Percentiles rank a stretch among this genome's conserved stretches.
These are phyloP conservation scores for Callyntrura sp. DNA, from an alignment of 2,888 invertebrate genomes.

Conservation along the genomic window DNA sequence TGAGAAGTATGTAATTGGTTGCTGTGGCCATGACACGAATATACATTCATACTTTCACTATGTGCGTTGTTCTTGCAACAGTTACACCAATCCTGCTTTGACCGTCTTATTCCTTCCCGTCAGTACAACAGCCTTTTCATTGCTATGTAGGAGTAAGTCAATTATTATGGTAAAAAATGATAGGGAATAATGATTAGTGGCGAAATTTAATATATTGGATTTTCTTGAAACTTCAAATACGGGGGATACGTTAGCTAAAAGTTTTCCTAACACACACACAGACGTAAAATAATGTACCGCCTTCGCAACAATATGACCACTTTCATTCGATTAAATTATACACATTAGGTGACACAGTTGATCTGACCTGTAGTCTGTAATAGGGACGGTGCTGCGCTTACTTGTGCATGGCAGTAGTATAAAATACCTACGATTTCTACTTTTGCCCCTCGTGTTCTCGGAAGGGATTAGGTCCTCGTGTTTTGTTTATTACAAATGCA, in stretches of 20 bases:
- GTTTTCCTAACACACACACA: no score
- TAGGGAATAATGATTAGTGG: not conserved
- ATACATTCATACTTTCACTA: constrained; percentile 45
- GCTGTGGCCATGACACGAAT: constrained; percentile 38
- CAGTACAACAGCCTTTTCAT: not conserved
- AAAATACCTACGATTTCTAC: no score
- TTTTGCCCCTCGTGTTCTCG: no score
- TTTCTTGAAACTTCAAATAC: constrained; percentile 8
- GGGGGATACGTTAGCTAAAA: no score
- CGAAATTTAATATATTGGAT: constrained; percentile 12
- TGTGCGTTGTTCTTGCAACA: constrained; percentile 25
- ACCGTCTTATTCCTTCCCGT: not conserved
- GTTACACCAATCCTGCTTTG: not conserved
- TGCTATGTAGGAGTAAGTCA: not conserved
- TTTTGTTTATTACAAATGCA: not conserved
- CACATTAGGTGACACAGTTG: no score
- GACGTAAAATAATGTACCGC: no score
- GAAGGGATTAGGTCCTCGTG: no score
- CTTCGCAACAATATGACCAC: no score
- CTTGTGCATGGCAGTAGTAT: no score
- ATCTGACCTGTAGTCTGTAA: no score
- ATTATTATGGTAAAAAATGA: not conserved
- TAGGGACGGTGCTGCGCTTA: no score
- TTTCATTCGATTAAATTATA: no score
- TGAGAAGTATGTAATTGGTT: constrained; percentile 25